Base-by-base conservation (phyloP, 2,797 vertebrate species). In the Pterois miles region DNA sequence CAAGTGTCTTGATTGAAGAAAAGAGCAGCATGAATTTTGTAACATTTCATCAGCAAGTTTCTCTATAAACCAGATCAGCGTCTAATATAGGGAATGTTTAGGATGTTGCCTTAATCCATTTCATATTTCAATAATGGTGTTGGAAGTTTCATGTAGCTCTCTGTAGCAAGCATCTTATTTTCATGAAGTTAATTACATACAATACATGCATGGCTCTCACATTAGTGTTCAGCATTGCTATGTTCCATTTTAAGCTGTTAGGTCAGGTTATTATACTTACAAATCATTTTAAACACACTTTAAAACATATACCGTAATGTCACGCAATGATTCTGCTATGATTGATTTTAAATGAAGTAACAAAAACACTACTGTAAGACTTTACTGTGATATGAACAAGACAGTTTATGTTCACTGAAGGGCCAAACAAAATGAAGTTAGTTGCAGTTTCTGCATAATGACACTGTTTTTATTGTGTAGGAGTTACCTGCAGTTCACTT, bases 111-210 rank as follows among this genome's bases (percentile, higher is more conserved):
- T 84, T 78, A 40, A 76, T 70, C 50, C 31, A 10, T 36, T 74
- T 63, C 3, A 43, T 62, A 69, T 80, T 75, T 81, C 40, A 75
- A 3, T 29, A 80, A 62, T 5, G 0, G 4, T 36, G 8, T 62
- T 71, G 50, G 23, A 89, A 43, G 36, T 76, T 67, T 86, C 52
- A 70, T 48, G 18, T 14, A 25, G 40, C 14, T 56, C 40, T 33
- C 20, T 52, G 33, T 43, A 63, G 64, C 31, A 34, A 81, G 50
- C 23, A 43, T 31, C 23, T 69, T 33, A 74, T 81, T 87, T 65
- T 58, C 20, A 75, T 73, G 64, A 83, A 78, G 56, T 60, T 58
- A 70, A 88, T 74, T 60, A 54, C 84, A 81, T n/a, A n/a, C n/a
- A n/a, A n/a, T n/a, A n/a, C 86, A 65, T 62, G 6, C 52, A 77